Base-by-base conservation (phyloP, 2,888 invertebrate genomes). In the Agrypnus murinus region DNA sequence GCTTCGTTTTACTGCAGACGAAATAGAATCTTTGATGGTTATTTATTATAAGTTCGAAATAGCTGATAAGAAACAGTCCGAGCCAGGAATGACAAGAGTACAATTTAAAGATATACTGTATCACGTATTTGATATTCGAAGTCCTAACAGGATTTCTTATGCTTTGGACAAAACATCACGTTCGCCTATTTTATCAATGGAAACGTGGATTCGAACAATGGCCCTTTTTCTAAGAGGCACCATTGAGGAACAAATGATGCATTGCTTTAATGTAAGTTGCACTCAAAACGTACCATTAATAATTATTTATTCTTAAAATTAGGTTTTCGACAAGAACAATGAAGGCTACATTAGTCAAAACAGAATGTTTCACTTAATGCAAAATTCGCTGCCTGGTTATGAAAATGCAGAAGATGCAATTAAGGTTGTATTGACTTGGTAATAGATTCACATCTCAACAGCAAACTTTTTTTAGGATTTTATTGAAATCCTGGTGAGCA, bases 201-300 rank as follows among this genome's bases (percentile, higher is more conserved):
- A 90, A 40, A 92, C 92, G 8, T 95, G 93, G 88, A 89, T 92
- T 0, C 87, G 88, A 67, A 88, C 92, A 0, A 85, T 94, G 79
- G 90, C 92, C 0, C 85, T 93, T 0, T 92, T 92, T 77, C 85
- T 94, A 12, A 87, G 91, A 9, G 92, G 92, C 0, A 88, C 88
- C 34, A 81, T 92, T 10, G 91, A 93, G 12, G 91, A 93, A 77
- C 89, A 90, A 74, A 92, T 92, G 64, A 78, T 86, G 10, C 93
- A 90, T 77, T 90, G 91, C 43, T 92, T 91, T 79, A 87, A 88
- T 12, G 53, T 53, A 53, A 53, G 31, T 32, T n/a, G n/a, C n/a
- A n/a, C n/a, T n/a, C n/a, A n/a, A n/a, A n/a, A n/a, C n/a, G n/a
- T n/a, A n/a, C n/a, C n/a, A n/a, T n/a, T n/a, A n/a, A n/a, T n/a